These are phyloP conservation scores for Antheraea assamensis DNA, from an alignment of 2,888 invertebrate species.

Conservation along the genomic window DNA sequence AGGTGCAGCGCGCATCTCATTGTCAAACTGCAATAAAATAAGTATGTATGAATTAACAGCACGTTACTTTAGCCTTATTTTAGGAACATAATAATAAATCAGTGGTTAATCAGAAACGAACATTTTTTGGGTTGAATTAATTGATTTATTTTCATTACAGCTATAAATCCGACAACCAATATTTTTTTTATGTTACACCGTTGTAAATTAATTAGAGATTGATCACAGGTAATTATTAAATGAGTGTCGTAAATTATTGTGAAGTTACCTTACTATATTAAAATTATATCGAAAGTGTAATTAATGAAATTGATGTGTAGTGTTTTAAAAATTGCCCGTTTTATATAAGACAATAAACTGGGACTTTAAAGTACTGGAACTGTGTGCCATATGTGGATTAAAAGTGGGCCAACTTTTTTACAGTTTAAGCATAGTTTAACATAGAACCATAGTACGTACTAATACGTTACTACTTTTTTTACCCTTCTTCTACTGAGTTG, in stretches of 20 bases:
- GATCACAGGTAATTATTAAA: not conserved
- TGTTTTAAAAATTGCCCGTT: not conserved
- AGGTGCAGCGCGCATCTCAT: too few relatives aligned
- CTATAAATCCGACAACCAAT: conserved; percentile 6
- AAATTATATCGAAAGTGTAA: not conserved
- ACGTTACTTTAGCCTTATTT: too few relatives aligned
- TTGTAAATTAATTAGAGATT: conserved; percentile 1
- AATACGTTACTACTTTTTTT: too few relatives aligned
- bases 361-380: not conserved
- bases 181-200: not conserved
- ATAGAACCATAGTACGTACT: too few relatives aligned
- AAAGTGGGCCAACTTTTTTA: too few relatives aligned
- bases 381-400: too few relatives aligned
- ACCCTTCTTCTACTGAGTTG: too few relatives aligned
- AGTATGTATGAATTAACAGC: too few relatives aligned
- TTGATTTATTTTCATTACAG: not conserved
- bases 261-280: not conserved
- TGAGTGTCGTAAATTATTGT: not conserved
- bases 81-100: not conserved
- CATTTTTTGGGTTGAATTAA: not conserved
- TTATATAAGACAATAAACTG: not conserved
- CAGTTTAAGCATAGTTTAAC: too few relatives aligned
- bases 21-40: too few relatives aligned
- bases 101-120: not conserved
- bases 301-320: not conserved